phyloP scores from a whole-genome alignment of 2,113 vertebrate species.

The Campylorhamphus procurvoides region DNA sequence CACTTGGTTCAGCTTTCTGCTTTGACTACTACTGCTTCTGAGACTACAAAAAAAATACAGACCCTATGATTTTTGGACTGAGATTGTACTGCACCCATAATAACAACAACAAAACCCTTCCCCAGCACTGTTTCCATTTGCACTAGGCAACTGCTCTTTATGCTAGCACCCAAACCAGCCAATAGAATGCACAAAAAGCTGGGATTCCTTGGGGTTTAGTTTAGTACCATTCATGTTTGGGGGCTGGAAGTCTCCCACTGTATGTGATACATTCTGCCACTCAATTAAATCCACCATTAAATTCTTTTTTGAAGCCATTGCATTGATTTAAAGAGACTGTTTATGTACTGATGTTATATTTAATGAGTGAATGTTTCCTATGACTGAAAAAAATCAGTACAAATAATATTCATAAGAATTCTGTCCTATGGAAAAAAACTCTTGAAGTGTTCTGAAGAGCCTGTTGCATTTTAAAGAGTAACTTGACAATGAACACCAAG shows the following conservation, averaged over 20 bases:
- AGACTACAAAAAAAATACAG: neutral
- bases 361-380: neutral
- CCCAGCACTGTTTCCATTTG: neutral
- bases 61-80: neutral
- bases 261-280: neutral
- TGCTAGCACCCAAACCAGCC: neutral
- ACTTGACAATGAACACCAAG: neutral
- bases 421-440: neutral
- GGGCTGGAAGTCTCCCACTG: neutral
- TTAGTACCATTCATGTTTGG: neutral
- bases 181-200: neutral
- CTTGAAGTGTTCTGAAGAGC: neutral
- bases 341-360: neutral
- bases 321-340: neutral
- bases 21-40: neutral
- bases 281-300: neutral
- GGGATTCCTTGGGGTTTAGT: neutral
- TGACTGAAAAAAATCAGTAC: neutral
- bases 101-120: neutral
- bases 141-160: neutral
- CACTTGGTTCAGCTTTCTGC: neutral
- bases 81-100: neutral
- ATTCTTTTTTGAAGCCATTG: neutral
- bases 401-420: neutral
- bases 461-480: neutral